Percentiles rank a stretch among this genome's conserved stretches.
Evolutionary conservation across 2,888 invertebrate genomes (phyloP).

Genomic region (Zhuqinia jingwanae): DNA sequence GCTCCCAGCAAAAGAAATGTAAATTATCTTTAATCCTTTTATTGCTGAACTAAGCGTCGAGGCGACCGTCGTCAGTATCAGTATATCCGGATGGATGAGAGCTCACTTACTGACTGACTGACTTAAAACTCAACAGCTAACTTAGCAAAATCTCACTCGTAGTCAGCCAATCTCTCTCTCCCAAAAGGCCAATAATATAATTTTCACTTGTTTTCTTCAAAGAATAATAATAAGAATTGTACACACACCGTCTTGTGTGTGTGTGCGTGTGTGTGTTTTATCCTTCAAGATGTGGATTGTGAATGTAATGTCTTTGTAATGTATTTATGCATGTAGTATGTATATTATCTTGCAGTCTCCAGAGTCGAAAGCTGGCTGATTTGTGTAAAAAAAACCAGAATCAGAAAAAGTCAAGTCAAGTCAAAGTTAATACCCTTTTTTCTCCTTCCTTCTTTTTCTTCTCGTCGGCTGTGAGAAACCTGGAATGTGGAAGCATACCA

Average conservation of each 20-base stretch:
- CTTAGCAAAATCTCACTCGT: conserved; percentile 5
- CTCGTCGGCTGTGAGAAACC: neutral
- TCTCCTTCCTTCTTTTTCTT: neutral
- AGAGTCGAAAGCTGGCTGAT: conserved; percentile 5
- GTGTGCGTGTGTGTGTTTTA: too few relatives aligned
- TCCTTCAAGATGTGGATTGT: too few relatives aligned
- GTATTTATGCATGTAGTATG: neutral
- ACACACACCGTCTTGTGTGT: too few relatives aligned
- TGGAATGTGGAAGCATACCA: conserved; percentile 31
- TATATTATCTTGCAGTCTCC: neutral
- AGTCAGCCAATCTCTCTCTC: conserved; percentile 24
- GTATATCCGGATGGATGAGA: too few relatives aligned
- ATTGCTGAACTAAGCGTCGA: neutral
- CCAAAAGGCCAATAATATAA: conserved; percentile 30
- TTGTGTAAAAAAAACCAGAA: neutral
- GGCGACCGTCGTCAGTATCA: neutral
- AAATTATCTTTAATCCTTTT: conserved; percentile 44
- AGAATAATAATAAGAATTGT: too few relatives aligned
- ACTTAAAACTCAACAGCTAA: neutral
- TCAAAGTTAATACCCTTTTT: conserved; percentile 48
- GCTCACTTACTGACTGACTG: neutral
- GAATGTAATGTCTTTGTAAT: too few relatives aligned
- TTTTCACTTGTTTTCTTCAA: neutral
- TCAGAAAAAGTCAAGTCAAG: conserved; percentile 30
- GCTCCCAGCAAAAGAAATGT: conserved; percentile 8